Base-by-base conservation (phyloP, 2,113 vertebrate species). In the Lepus americanus region DNA sequence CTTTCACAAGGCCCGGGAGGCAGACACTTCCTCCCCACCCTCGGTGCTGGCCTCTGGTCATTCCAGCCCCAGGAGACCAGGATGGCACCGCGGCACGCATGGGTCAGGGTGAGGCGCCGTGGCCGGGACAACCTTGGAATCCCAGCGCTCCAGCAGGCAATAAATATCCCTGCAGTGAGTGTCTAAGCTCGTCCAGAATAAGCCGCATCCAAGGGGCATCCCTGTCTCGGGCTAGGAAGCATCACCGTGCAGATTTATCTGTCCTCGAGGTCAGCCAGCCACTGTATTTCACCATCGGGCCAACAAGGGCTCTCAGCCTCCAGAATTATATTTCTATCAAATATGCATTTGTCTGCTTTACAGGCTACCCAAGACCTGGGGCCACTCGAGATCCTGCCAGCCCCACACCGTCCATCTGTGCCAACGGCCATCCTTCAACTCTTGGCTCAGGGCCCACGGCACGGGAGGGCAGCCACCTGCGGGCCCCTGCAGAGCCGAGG, bases 251-350 rank as follows among this genome's bases (percentile, higher is more conserved):
- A 98, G 98, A 98, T 98, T 98, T 98, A 98, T 97, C 96, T 94
- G 93, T 98, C 69, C 0, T 0, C 13, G 92, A 95, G 97, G 97
- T 97, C 98, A 97, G 88, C 95, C 86, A 92, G 94, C 73, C 55
- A 73, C 39, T 96, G 39, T 98, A 98, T 98, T 98, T 98, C 95
- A 98, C 85, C 79, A 70, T 44, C 59, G 33, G 96, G 85, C 79
- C 96, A 93, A 96, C 72, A 6, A 0, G 81, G 89, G 95, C 95
- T 97, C 98, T 98, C 95, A 73, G 97, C 94, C 96, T 95, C 92
- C 72, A n/a, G 19, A 96, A 97, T 98, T 97, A 94, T 90, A n/a
- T 96, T 98, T 97, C 96, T 96, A 94, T 98, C 97, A 98, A 97
- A 97, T 97, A 97, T 97, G 90, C 74, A 97, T 98, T 97, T 97